These are phyloP conservation scores for Enteromius viviparus DNA, from an alignment of 2,797 vertebrate genomes.

Conservation along the genomic window DNA sequence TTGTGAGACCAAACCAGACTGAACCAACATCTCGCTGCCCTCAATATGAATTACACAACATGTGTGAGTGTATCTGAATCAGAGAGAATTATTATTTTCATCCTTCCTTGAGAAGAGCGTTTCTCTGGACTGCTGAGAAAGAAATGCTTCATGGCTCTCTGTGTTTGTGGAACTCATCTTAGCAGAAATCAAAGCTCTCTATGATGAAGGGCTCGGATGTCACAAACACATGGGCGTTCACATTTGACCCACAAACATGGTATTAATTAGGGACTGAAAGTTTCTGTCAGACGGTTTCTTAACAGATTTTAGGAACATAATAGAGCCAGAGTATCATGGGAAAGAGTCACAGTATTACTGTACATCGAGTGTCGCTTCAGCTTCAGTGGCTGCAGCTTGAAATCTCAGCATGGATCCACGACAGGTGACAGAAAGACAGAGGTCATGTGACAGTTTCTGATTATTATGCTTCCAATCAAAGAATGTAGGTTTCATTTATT, in stretches of 20 bases:
- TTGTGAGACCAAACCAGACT: neutral
- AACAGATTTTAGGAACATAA: neutral
- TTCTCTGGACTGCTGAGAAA: neutral
- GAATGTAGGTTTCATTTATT: neutral
- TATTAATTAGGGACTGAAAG: neutral
- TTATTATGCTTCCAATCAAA: neutral
- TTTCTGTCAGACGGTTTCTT: neutral
- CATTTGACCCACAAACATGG: neutral
- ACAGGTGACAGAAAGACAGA: conserved; percentile 8
- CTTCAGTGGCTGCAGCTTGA: neutral
- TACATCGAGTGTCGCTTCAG: neutral
- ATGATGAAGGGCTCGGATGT: neutral
- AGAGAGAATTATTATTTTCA: neutral
- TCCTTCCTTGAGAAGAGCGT: neutral
- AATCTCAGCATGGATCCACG: neutral
- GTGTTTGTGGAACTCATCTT: neutral
- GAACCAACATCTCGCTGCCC: neutral
- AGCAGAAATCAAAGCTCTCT: neutral
- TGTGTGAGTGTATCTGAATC: neutral
- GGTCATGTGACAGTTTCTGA: neutral
- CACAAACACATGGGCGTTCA: neutral
- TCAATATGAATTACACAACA: neutral
- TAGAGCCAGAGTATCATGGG: neutral
- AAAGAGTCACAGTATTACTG: neutral
- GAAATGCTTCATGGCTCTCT: neutral